Base-by-base conservation (phyloP, 2,113 vertebrate genomes). In the Nannobrachium achirus region DNA sequence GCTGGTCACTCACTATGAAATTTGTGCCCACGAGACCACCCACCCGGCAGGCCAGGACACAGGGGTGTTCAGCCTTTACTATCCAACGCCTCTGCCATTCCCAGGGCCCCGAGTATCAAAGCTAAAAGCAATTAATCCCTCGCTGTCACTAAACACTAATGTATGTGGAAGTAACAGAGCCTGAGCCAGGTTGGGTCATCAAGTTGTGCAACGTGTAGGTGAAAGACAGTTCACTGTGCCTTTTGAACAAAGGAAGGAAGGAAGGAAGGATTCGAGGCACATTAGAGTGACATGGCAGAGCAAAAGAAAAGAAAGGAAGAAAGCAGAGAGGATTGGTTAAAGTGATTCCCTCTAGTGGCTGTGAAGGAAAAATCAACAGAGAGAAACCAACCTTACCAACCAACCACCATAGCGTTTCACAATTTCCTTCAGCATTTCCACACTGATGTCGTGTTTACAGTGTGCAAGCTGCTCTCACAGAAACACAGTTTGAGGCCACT, bases 11-110 rank as follows among this genome's bases (percentile, higher is more conserved):
- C 71, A 76, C 71, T 83, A 71, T 79, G 87, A 90, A 89, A 89
- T 89, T 87, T 88, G 81, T 83, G 86, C 80, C 81, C 76, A 59
- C 45, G 66, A 85, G 90, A 88, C 90, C 91, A 93, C 92, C 91
- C 89, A 92, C 78, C 33, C 76, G 55, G 78, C 55, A 55, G 49
- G 63, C 73, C 58, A 56, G 69, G 66, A 71, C 75, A 69, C 44
- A 13, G 46, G 25, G 25, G 63, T 76, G 64, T 78, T 25, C 25
- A 55, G 63, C 62, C 73, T 79, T 82, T 83, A 78, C 81, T 83
- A 83, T 72, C 83, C 84, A 86, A 88, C 79, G 78, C 86, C 82
- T 89, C 83, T 64, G 15, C 66, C 76, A 74, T 90, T 90, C 81
- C 81, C 84, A 86, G 71, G 68, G 74, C 70, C 73, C 65, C 19